Percentiles rank a stretch among this genome's conserved stretches.
Evolutionary conservation across 23 tunicate genomes (phyloP).

Genomic region (Styela plicata): DNA sequence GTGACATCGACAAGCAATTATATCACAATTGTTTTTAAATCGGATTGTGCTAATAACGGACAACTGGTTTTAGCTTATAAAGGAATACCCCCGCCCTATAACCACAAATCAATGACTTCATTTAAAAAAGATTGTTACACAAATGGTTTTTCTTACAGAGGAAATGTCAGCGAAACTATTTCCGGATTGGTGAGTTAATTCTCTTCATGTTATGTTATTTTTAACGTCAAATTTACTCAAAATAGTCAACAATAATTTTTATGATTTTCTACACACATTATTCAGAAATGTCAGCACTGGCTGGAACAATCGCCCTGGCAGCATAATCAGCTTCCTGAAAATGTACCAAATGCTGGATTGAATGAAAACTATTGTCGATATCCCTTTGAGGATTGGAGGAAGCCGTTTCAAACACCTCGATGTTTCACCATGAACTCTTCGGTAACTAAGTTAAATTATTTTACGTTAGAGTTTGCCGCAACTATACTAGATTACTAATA

Average conservation of each 20-base stretch:
- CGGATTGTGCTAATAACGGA: not conserved
- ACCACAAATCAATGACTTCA: not conserved
- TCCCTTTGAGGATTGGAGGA: constrained; percentile 7
- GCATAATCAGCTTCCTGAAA: constrained; percentile 5
- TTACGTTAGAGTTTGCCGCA: no score
- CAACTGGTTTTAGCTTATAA: constrained; percentile 3
- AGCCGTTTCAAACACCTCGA: constrained; percentile 1
- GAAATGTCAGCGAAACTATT: not conserved
- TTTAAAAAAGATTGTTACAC: not conserved
- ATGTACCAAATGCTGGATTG: not conserved
- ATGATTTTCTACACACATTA: no score
- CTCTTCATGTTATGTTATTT: not conserved
- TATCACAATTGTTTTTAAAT: constrained; percentile 4
- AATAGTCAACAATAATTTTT: no score
- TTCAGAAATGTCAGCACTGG: constrained; percentile 10
- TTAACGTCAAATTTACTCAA: no score
- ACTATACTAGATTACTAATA: no score
- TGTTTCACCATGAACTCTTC: not conserved
- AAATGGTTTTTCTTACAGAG: constrained; percentile 1
- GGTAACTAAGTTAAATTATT: no score
- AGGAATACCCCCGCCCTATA: constrained; percentile 9
- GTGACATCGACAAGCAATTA: not conserved
- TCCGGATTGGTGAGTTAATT: not conserved
- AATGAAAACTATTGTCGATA: constrained; percentile 4
- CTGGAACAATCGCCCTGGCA: not conserved